Evolutionary conservation across 2,888 invertebrate species (phyloP).

Genomic region (Drosophila siamana): DNA sequence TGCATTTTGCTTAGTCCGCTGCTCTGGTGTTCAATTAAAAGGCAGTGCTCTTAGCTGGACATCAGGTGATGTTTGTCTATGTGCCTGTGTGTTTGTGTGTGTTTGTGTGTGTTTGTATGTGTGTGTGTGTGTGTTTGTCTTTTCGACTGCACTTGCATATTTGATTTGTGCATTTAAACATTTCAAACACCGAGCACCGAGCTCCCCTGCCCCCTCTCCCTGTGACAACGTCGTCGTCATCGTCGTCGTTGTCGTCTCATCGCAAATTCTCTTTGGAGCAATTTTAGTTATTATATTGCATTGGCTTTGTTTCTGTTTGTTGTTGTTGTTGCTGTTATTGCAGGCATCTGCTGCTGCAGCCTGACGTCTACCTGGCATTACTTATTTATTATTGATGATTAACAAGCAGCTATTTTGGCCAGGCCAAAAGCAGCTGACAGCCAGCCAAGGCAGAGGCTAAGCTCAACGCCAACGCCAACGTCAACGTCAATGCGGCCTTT

Average conservation of each 20-base stretch:
- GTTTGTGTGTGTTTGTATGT: conserved; percentile 3
- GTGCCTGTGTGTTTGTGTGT: conserved; percentile 4
- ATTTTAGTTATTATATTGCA: conserved; percentile 79
- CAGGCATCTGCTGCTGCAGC: conserved; percentile 56
- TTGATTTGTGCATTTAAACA: conserved; percentile 80
- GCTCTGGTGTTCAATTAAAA: conserved; percentile 70
- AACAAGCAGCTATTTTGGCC: conserved; percentile 69
- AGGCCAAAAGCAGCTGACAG: conserved; percentile 36
- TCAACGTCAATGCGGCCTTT: conserved; percentile 52
- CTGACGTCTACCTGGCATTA: conserved; percentile 69
- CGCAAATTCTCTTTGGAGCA: conserved; percentile 76
- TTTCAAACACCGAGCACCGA: conserved; percentile 56
- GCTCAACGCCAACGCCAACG: conserved; percentile 38
- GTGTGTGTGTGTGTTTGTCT: conserved; percentile 49
- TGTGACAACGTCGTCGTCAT: conserved; percentile 36
- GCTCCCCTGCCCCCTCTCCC: neutral
- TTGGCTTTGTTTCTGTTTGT: conserved; percentile 66
- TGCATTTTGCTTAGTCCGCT: conserved; percentile 45
- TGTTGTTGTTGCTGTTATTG: conserved; percentile 31
- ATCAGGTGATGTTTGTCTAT: conserved; percentile 62
- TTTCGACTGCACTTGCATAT: conserved; percentile 75
- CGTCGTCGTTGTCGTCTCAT: conserved; percentile 59
- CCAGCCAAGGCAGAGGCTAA: conserved; percentile 24
- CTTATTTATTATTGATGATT: conserved; percentile 78
- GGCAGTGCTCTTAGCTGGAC: conserved; percentile 52